A percentile compares a stretch with the other conserved stretches of the same genome.
phyloP scores from a whole-genome alignment of 2,888 invertebrate genomes.

The Seira musarum region DNA sequence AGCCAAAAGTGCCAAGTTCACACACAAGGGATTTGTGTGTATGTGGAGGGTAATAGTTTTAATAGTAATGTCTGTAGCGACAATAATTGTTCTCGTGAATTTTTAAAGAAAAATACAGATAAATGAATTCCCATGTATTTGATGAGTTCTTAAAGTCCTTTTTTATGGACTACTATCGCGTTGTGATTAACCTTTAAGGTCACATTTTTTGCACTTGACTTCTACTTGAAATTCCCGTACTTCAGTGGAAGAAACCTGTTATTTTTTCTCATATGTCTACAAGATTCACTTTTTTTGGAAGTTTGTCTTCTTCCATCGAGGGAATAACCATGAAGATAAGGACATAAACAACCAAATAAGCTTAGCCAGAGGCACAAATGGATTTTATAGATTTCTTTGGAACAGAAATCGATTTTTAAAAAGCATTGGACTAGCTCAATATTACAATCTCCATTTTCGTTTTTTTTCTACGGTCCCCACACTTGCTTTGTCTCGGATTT shows the following conservation, averaged over 20 bases:
- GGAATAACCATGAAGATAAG: background rate
- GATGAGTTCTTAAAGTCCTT: background rate
- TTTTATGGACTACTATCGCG: background rate
- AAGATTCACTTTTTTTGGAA: background rate
- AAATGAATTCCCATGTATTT: slow-evolving; percentile 7
- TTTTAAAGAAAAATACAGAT: background rate
- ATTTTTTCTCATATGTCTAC: background rate
- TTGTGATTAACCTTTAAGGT: background rate
- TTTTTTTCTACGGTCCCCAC: background rate
- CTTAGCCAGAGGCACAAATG: background rate
- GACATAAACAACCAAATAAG: slow-evolving; percentile 1
- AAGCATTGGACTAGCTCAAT: background rate
- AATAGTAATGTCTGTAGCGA: no score
- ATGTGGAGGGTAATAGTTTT: slow-evolving; percentile 11
- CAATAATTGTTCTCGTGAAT: slow-evolving; percentile 12
- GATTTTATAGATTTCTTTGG: background rate
- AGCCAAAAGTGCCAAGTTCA: background rate
- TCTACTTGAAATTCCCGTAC: background rate
- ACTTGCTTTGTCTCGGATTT: background rate
- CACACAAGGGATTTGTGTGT: background rate
- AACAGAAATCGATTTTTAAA: slow-evolving; percentile 4
- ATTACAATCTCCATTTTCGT: background rate
- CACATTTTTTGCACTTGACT: slow-evolving; percentile 5
- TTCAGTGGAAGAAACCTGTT: background rate
- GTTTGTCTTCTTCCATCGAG: background rate